These are phyloP conservation scores for Octodonta nipae DNA, from an alignment of 2,888 invertebrate genomes.

Conservation along the genomic window DNA sequence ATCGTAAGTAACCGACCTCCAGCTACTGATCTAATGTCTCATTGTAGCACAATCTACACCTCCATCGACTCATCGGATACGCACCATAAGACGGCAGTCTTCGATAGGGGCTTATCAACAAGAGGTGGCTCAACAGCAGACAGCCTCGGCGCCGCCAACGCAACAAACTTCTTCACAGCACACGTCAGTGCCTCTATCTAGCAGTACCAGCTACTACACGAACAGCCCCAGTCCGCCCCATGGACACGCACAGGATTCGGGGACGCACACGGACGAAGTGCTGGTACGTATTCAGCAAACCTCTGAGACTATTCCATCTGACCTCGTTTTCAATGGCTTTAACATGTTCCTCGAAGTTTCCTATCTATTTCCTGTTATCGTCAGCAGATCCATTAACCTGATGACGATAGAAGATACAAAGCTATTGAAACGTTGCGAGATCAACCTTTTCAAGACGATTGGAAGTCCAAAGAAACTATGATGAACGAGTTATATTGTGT, in stretches of 20 bases:
- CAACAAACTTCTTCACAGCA: slow-evolving; percentile 12
- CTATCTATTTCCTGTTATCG: background rate
- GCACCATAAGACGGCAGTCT: slow-evolving; percentile 48
- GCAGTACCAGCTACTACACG: slow-evolving; percentile 45
- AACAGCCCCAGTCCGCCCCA: slow-evolving; percentile 51
- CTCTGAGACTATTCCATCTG: slow-evolving; percentile 21
- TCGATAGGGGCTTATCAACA: slow-evolving; percentile 45
- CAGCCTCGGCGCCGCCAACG: slow-evolving; percentile 17
- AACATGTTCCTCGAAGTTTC: slow-evolving; percentile 1
- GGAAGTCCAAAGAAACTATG: too few species aligned
- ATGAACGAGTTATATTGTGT: too few species aligned
- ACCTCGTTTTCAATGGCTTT: too few species aligned
- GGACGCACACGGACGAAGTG: slow-evolving; percentile 17
- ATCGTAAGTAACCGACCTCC: too few species aligned
- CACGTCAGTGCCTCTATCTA: slow-evolving; percentile 28
- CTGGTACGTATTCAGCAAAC: slow-evolving; percentile 13
- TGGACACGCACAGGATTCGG: slow-evolving; percentile 28
- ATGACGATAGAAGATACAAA: too few species aligned
- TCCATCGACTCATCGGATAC: slow-evolving; percentile 43
- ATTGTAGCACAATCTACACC: slow-evolving; percentile 52
- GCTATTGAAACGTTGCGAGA: too few species aligned
- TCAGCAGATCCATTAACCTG: too few species aligned
- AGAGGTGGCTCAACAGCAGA: slow-evolving; percentile 34
- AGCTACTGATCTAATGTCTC: too few species aligned
- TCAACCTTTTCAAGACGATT: too few species aligned